phyloP scores from a whole-genome alignment of 2,797 vertebrate genomes.

The Balearica regulorum region DNA sequence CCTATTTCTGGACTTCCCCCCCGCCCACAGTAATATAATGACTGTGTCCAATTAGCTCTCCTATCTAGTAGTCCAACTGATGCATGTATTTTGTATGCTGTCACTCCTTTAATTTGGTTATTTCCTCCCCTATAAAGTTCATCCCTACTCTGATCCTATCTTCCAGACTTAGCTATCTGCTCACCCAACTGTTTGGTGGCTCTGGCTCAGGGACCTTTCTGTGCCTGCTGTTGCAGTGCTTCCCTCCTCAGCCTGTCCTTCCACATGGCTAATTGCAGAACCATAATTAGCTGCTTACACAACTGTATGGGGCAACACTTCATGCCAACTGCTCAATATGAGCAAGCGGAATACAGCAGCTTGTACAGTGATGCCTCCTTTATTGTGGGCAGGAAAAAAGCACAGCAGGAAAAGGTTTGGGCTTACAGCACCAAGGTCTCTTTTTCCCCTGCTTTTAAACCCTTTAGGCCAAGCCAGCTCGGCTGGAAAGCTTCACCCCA shows the following conservation, averaged over 20 bases:
- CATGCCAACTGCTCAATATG: not conserved
- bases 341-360: conserved; percentile 1
- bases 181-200: not conserved
- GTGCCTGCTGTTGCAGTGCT: not conserved
- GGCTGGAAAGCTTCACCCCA: not conserved
- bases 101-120: not conserved
- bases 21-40: not conserved
- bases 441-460: not conserved
- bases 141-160: not conserved
- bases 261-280: not conserved
- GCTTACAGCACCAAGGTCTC: not conserved
- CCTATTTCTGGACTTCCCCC: not conserved
- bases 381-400: not conserved
- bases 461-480: not conserved
- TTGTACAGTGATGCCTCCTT: not conserved
- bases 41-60: not conserved
- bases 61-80: not conserved
- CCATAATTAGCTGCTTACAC: conserved; percentile 8
- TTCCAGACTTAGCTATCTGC: conserved; percentile 3
- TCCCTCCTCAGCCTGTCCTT: not conserved
- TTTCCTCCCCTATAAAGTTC: not conserved
- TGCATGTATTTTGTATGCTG: not conserved
- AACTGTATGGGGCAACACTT: not conserved
- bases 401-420: not conserved
- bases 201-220: not conserved